phyloP scores from a whole-genome alignment of 2,888 invertebrate genomes.

The Caenorhabditis sp. region DNA sequence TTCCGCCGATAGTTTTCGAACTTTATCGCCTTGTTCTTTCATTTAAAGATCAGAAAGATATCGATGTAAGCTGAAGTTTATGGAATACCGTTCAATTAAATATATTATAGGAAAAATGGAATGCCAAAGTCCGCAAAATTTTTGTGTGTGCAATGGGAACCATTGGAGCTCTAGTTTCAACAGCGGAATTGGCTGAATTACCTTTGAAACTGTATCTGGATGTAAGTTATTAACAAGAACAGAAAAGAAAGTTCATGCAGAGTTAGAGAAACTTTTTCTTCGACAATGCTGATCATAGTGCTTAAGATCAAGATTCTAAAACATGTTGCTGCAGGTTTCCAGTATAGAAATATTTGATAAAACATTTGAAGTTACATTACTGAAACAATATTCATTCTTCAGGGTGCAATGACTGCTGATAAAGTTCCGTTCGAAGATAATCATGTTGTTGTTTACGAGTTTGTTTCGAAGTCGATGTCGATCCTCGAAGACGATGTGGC shows the following conservation, averaged over 20 bases:
- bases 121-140: slow-evolving; percentile 96
- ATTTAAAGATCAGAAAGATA: slow-evolving; percentile 44
- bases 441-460: slow-evolving; percentile 97
- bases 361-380: too few relatives aligned
- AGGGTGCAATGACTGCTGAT: slow-evolving; percentile 84
- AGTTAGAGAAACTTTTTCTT: too few relatives aligned
- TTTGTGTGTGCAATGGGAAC: slow-evolving; percentile 97
- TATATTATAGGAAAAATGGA: slow-evolving; percentile 86
- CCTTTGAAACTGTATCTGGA: slow-evolving; percentile 87
- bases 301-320: too few relatives aligned
- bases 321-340: too few relatives aligned
- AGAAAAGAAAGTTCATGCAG: too few relatives aligned
- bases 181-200: slow-evolving; percentile 91
- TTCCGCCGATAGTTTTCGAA: slow-evolving; percentile 93
- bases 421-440: slow-evolving; percentile 83
- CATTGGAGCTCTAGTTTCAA: slow-evolving; percentile 85
- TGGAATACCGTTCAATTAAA: too few relatives aligned
- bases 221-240: too few relatives aligned
- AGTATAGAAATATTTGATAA: too few relatives aligned
- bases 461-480: slow-evolving; percentile 75
- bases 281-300: too few relatives aligned
- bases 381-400: too few relatives aligned
- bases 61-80: slow-evolving; percentile 12
- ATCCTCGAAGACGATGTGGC: slow-evolving; percentile 56
- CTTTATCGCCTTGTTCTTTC: slow-evolving; percentile 82